These are phyloP conservation scores for Drosophila leonis DNA, from an alignment of 2,888 invertebrate genomes.

Conservation along the genomic window DNA sequence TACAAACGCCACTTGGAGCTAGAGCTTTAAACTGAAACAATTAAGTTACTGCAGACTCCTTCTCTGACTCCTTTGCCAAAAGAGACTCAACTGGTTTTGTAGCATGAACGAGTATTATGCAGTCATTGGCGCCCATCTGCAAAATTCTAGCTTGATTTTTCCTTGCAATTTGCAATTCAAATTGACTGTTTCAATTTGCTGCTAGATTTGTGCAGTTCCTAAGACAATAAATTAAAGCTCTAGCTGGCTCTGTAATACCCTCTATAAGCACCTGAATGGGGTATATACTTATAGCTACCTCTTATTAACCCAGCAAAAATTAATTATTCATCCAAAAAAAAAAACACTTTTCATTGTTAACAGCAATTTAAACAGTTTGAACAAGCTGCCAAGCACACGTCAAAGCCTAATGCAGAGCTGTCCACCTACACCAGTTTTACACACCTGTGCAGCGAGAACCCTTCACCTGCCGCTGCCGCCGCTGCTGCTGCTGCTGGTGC, in stretches of 20 bases:
- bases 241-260: not conserved
- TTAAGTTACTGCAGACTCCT: no score
- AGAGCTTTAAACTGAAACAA: no score
- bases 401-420: conserved; percentile 10
- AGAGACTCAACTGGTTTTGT: no score
- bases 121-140: not conserved
- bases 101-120: not conserved
- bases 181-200: not conserved
- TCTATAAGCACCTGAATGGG: no score
- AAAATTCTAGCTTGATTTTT: not conserved
- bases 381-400: conserved; percentile 15
- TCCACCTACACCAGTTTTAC: conserved; percentile 1
- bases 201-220: not conserved
- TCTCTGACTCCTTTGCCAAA: no score
- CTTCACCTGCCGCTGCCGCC: conserved; percentile 4
- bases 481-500: no score
- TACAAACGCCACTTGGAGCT: no score
- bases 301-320: no score
- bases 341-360: conserved; percentile 7
- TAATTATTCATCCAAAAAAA: not conserved
- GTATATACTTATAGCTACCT: not conserved
- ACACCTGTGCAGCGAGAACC: conserved; percentile 6
- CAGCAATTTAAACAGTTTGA: conserved; percentile 56
- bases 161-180: not conserved
- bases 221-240: no score